Conservation (phyloP, 2,113 vertebrate genomes). For the Ammodytes marinus region DNA sequence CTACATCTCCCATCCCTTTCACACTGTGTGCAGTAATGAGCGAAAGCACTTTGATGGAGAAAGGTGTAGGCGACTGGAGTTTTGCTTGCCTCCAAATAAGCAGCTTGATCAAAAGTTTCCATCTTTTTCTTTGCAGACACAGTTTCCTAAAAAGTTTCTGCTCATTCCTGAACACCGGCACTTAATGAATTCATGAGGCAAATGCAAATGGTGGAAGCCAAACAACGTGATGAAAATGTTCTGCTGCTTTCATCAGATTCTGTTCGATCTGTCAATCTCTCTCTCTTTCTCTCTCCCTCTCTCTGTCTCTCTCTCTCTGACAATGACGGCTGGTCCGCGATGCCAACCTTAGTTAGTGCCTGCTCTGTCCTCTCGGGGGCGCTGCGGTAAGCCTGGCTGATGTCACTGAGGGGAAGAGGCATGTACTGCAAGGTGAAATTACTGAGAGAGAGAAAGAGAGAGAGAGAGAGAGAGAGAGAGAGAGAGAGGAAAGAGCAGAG, state of each 20-base stretch:
- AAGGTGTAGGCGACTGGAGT: neutral
- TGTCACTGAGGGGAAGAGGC: constrained; percentile 93
- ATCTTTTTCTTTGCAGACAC: neutral
- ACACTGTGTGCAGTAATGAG: neutral
- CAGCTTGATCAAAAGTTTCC: neutral
- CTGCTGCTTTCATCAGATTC: neutral
- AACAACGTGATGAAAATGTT: neutral
- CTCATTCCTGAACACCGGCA: neutral
- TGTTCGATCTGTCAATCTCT: neutral
- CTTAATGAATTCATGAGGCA: neutral
- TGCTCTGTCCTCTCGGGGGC: constrained; percentile 91
- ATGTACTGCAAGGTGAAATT: constrained; percentile 94
- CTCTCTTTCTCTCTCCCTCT: too few species aligned
- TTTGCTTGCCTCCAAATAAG: too few species aligned
- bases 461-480: constrained; percentile 33
- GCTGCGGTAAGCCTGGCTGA: constrained; percentile 91
- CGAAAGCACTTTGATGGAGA: constrained; percentile 4
- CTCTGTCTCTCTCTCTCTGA: neutral
- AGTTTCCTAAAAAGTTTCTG: neutral
- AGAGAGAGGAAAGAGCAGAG: constrained; percentile 6
- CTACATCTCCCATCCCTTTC: neutral
- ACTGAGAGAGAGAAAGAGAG: constrained; percentile 72
- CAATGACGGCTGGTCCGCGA: constrained; percentile 5
- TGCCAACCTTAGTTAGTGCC: constrained; percentile 90
- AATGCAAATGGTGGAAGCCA: constrained; percentile 6